These are phyloP conservation scores for Cosmopolites sordidus DNA, from an alignment of 2,888 invertebrate species.

Conservation along the genomic window DNA sequence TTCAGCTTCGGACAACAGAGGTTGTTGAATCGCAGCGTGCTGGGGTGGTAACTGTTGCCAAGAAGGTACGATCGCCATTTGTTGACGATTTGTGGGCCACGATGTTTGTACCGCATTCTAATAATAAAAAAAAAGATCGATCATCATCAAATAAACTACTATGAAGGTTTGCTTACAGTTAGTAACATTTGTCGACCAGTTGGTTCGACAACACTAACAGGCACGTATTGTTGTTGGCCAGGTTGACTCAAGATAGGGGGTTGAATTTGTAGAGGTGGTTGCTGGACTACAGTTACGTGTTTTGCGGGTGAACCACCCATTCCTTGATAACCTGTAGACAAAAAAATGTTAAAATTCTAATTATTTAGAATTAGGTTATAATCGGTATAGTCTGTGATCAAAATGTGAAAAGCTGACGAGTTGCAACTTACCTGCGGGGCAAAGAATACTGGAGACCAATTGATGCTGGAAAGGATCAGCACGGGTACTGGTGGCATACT, in stretches of 20 bases:
- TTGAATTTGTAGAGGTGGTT: conserved; percentile 70
- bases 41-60: conserved; percentile 77
- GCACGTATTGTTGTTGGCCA: conserved; percentile 86
- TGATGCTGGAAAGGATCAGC: conserved; percentile 87
- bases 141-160: not conserved
- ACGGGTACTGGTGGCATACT: conserved; percentile 58
- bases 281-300: conserved; percentile 65
- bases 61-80: conserved; percentile 75
- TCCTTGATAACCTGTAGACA: conserved; percentile 60
- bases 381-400: no score
- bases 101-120: conserved; percentile 65
- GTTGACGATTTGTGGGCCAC: conserved; percentile 68
- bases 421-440: conserved; percentile 66
- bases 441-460: conserved; percentile 89
- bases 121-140: conserved; percentile 8
- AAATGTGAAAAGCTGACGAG: no score
- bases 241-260: conserved; percentile 75
- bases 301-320: conserved; percentile 65
- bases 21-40: conserved; percentile 57
- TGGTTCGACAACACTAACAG: conserved; percentile 90
- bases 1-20: conserved; percentile 57
- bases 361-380: not conserved
- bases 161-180: conserved; percentile 52
- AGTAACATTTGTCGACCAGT: conserved; percentile 75
- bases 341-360: no score